A percentile compares a stretch with the other conserved stretches of the same genome.
Evolutionary conservation across 1,140 invertebrate genomes (phyloP).

Genomic region (Orussus abietinus): DNA sequence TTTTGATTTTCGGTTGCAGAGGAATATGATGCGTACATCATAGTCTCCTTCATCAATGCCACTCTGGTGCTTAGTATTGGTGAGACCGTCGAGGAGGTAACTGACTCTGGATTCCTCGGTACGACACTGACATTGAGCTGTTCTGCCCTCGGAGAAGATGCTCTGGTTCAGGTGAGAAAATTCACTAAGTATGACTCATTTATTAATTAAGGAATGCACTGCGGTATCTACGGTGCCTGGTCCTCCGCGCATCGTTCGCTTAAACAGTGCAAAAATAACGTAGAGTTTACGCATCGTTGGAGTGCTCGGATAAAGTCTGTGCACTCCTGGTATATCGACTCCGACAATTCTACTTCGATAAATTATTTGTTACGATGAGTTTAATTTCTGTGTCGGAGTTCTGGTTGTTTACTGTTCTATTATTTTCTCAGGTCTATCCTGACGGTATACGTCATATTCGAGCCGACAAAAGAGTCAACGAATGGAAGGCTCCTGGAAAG

Average conservation of each 20-base stretch:
- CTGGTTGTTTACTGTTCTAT: too few species aligned
- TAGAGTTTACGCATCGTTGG: constrained; percentile 43
- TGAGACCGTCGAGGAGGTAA: constrained; percentile 99
- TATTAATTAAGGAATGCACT: constrained; percentile 28
- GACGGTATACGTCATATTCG: constrained; percentile 98
- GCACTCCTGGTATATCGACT: constrained; percentile 33
- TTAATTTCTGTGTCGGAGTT: constrained; percentile 7
- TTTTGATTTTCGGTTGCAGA: constrained; percentile 74
- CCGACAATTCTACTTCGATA: too few species aligned
- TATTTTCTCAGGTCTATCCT: constrained; percentile 76
- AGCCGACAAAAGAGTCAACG: constrained; percentile 95
- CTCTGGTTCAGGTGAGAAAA: constrained; percentile 82
- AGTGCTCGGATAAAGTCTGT: constrained; percentile 24
- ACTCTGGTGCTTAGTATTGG: constrained; percentile 98
- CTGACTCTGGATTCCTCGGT: constrained; percentile 97
- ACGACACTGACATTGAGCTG: constrained; percentile 97
- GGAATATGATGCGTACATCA: constrained; percentile 99
- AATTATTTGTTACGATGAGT: not conserved
- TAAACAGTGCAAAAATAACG: constrained; percentile 37
- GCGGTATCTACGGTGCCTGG: constrained; percentile 46
- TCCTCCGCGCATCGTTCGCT: constrained; percentile 42
- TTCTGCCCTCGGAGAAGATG: constrained; percentile 95
- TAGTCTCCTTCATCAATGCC: constrained; percentile 99
- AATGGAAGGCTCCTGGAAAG: constrained; percentile 98
- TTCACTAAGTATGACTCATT: not conserved